Conservation (phyloP, 2,113 vertebrate genomes). For the Charadrius vociferus region DNA sequence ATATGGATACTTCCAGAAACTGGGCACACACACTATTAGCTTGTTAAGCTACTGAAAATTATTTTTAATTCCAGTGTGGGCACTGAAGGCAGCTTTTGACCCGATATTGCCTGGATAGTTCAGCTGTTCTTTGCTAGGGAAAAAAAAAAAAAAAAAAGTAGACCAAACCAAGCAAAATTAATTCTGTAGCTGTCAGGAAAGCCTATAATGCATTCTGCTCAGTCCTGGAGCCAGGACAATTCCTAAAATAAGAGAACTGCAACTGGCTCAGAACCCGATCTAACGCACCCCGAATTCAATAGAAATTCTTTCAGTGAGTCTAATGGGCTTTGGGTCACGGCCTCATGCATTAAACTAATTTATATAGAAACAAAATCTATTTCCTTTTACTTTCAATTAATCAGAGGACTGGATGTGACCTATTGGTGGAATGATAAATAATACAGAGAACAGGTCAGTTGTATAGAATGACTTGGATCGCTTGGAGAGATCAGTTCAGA, state of each 20-base stretch:
- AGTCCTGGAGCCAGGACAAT: neutral
- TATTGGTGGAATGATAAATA: conserved; percentile 60
- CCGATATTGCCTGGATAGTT: neutral
- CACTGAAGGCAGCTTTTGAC: neutral
- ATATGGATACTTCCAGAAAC: neutral
- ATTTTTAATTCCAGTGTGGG: neutral
- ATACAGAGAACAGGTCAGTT: conserved; percentile 18
- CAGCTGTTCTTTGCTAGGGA: neutral
- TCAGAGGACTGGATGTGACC: neutral
- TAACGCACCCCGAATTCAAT: conserved; percentile 13
- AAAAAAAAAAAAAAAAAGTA: neutral
- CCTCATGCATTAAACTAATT: conserved; percentile 53
- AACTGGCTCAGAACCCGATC: neutral
- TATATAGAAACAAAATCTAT: conserved; percentile 41
- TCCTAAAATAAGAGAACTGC: conserved; percentile 22
- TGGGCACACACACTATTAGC: neutral
- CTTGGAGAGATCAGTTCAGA: conserved; percentile 11
- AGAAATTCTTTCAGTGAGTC: conserved; percentile 20
- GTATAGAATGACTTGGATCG: neutral
- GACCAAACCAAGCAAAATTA: neutral
- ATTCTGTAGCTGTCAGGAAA: neutral
- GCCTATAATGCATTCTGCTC: neutral
- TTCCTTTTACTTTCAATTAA: conserved; percentile 61
- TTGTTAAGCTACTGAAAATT: neutral
- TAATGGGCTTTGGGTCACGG: conserved; percentile 49